These are phyloP conservation scores for Melanotaenia boesemani DNA, from an alignment of 2,797 vertebrate genomes.

Conservation along the genomic window DNA sequence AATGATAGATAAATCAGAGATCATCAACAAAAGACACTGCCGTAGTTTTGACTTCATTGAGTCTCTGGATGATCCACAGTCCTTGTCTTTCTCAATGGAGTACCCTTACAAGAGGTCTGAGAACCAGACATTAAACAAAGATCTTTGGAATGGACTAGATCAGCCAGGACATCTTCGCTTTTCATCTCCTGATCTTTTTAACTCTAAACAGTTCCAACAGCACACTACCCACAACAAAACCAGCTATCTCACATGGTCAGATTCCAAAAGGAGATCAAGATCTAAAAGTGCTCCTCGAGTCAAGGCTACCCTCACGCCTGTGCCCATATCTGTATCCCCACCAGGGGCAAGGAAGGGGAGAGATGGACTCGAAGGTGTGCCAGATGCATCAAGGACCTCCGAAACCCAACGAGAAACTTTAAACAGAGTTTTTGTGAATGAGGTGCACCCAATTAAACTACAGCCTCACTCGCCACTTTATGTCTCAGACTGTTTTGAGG, in stretches of 20 bases:
- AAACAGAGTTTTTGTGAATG: conserved; percentile 88
- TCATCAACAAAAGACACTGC: conserved; percentile 96
- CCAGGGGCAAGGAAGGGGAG: conserved; percentile 81
- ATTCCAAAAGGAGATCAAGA: conserved; percentile 87
- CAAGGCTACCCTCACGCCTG: conserved; percentile 86
- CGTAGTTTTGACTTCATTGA: conserved; percentile 97
- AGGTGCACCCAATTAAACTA: conserved; percentile 97
- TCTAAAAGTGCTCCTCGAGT: conserved; percentile 91
- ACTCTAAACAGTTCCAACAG: conserved; percentile 79
- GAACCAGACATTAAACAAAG: conserved; percentile 80
- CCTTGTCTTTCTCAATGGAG: conserved; percentile 82
- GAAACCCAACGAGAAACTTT: conserved; percentile 84
- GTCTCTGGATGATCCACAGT: conserved; percentile 90
- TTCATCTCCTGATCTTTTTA: conserved; percentile 84
- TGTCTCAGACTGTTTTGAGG: conserved; percentile 88
- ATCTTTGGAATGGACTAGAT: conserved; percentile 82
- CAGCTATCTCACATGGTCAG: conserved; percentile 79
- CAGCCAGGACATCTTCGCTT: conserved; percentile 83
- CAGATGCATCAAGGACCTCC: conserved; percentile 76
- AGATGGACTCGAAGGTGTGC: conserved; percentile 75
- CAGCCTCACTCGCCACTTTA: conserved; percentile 93
- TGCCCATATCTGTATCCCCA: conserved; percentile 86
- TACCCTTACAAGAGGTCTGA: conserved; percentile 78
- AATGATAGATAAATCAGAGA: conserved; percentile 89
- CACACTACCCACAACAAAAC: conserved; percentile 73